Base-by-base conservation (phyloP, 2,113 vertebrate species). In the zebrafish (Danio rerio) region DNA sequence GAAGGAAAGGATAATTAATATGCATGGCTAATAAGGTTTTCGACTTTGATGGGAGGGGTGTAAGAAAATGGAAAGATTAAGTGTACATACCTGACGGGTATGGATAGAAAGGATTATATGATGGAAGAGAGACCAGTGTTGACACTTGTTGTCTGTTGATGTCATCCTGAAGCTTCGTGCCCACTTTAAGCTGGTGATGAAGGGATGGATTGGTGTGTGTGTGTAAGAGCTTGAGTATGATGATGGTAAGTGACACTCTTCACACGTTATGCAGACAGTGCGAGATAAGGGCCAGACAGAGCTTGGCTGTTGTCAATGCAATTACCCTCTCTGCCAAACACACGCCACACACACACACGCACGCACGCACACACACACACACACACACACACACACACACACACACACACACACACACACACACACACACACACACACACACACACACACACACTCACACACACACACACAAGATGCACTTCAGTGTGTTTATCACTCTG, bases 271-370 rank as follows among this genome's bases (percentile, higher is more conserved):
- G 79, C 56, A 53, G 71, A 62, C 72, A 71, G 45, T 77, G 62
- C 69, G 53, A 77, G 79, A 84, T 75, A 80, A 84, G 65, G 16
- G 49, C 53, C 62, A 58, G 69, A 69, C 61, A 53, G 56, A 71
- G 61, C 61, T 52, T 43, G 80, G 70, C 45, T 52, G 69, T 73
- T 81, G 80, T 81, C 70, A 63, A 53, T 73, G 56, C 69, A 63
- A 73, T 81, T 81, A 74, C 47, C 58, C 65, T 83, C 59, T 42
- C 49, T 78, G 40, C 55, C 65, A 81, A 31, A 78, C 59, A 70
- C 42, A n/a, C 2, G 4, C 9, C 47, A 53, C 58, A 58, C 61
- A 56, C 56, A 71, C 31, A 20, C 58, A 77, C 62, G 49, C 78
- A 58, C 68, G n/a, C n/a, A n/a, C n/a, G n/a, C 58, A 58, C 61